Base-by-base conservation (phyloP, 2,888 invertebrate genomes). In the Torymus texanus region DNA sequence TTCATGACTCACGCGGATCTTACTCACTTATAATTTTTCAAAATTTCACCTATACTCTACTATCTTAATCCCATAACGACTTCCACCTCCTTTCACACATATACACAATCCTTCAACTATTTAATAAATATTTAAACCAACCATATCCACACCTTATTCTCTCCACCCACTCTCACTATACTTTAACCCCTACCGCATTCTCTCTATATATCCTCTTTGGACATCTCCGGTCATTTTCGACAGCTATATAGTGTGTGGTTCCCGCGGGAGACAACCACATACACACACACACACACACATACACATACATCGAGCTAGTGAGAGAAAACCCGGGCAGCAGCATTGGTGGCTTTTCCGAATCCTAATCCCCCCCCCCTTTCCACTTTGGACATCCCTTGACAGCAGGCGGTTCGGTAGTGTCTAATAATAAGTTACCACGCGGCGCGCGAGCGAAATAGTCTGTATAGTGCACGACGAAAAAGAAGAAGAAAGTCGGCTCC, bases 211-310 rank as follows among this genome's bases (percentile, higher is more conserved):
- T 50, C 21, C 55, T 29, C 14, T 63, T 73, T 62, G 50, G 50
- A 68, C 68, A 41, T n/a, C 61, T 63, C 53, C 16, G 74, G 74
- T 67, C 50, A 78, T 71, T 71, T 67, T 73, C 56, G 62, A 50
- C 55, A 14, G n/a, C 21, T 41, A 24, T 41, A 29, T 8, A 41
- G 5, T 8, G 41, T 8, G 41, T 41, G 8, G 41, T 16, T 72
- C 84, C 84, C 85, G 83, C 83, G 84, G 85, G 85, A 41, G 41
- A 84, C 79, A 81, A 79, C 74, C 78, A 77, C 84, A 81, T 75
- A 21, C 0, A 21, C 50, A 11, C 21, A 41, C 8, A 24, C 3
- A 24, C 3, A 21, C 0, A 21, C 50, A 11, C 21, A 41, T 4
- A 21, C 29, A 11, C 16, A 13, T 18, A 41, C 59, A 29, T 61